Percentiles rank a stretch among this genome's conserved stretches.
Conservation (phyloP, 2,113 vertebrate genomes). For the Bufo gargarizans region DNA sequence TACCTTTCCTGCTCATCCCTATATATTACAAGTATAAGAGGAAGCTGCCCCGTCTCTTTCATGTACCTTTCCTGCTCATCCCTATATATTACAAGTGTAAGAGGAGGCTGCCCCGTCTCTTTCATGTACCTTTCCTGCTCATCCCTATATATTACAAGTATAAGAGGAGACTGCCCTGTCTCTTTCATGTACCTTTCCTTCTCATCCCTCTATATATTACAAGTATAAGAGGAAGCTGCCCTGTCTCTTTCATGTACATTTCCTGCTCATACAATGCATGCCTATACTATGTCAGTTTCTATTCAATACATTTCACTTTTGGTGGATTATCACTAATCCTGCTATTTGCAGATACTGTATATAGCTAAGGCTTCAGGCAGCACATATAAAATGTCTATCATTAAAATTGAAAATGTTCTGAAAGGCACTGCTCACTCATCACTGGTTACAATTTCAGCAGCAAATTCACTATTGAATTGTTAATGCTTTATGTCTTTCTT, state of each 20-base stretch:
- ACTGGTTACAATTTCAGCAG: slow-evolving; percentile 53
- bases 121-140: too few species aligned
- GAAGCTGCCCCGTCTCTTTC: too few species aligned
- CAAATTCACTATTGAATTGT: slow-evolving; percentile 57
- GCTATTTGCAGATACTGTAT: slow-evolving; percentile 43
- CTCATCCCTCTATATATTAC: background rate
- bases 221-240: background rate
- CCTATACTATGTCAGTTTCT: background rate
- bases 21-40: too few species aligned
- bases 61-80: too few species aligned
- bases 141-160: too few species aligned
- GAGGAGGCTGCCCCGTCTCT: too few species aligned
- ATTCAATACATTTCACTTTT: slow-evolving; percentile 19
- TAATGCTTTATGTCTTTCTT: slow-evolving; percentile 55
- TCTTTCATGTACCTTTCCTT: too few species aligned
- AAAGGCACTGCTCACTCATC: slow-evolving; percentile 54
- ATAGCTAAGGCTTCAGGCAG: slow-evolving; percentile 24
- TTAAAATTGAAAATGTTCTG: slow-evolving; percentile 55
- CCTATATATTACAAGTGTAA: too few species aligned
- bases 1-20: too few species aligned
- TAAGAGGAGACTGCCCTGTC: too few species aligned
- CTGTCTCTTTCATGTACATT: background rate
- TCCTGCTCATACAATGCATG: background rate
- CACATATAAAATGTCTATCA: slow-evolving; percentile 42
- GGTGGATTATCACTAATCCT: slow-evolving; percentile 52